phyloP scores from a whole-genome alignment of 2,888 invertebrate species.

The Dynastes tityus region DNA sequence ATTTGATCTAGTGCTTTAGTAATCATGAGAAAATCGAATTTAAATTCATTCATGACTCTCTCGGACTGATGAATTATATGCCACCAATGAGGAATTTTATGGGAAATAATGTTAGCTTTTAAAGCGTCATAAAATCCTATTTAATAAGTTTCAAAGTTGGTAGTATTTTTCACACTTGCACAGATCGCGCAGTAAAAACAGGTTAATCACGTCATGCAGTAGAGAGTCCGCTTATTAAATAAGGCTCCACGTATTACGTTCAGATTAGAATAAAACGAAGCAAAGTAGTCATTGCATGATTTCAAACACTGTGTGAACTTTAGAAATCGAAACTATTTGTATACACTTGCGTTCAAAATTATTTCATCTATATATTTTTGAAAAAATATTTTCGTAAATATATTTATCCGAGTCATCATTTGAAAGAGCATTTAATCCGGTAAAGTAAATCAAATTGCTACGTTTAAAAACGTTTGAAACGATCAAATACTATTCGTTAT shows the following conservation, averaged over 20 bases:
- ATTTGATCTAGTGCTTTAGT: slow-evolving; percentile 42
- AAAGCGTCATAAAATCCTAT: slow-evolving; percentile 3
- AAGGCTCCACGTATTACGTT: not conserved
- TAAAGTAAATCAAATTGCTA: not conserved
- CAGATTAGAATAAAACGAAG: not conserved
- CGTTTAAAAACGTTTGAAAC: slow-evolving; percentile 27
- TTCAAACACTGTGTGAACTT: slow-evolving; percentile 10
- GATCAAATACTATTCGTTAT: slow-evolving; percentile 59
- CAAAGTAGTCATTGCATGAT: not conserved
- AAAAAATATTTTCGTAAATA: not conserved
- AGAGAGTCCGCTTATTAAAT: slow-evolving; percentile 7
- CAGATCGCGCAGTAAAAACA: not conserved
- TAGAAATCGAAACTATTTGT: slow-evolving; percentile 15
- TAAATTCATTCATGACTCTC: slow-evolving; percentile 24
- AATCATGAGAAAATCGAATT: slow-evolving; percentile 43
- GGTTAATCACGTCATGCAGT: not conserved
- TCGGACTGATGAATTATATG: slow-evolving; percentile 6
- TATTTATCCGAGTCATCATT: not conserved
- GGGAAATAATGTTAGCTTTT: slow-evolving; percentile 14
- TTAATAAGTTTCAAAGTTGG: not conserved
- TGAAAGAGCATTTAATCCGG: too few species aligned
- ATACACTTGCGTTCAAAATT: slow-evolving; percentile 12
- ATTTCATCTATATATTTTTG: not conserved
- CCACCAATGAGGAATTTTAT: not conserved
- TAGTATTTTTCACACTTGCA: not conserved